A percentile compares a stretch with the other conserved stretches of the same genome.
phyloP scores from a whole-genome alignment of 2,797 vertebrate species.

The Decapterus maruadsi region DNA sequence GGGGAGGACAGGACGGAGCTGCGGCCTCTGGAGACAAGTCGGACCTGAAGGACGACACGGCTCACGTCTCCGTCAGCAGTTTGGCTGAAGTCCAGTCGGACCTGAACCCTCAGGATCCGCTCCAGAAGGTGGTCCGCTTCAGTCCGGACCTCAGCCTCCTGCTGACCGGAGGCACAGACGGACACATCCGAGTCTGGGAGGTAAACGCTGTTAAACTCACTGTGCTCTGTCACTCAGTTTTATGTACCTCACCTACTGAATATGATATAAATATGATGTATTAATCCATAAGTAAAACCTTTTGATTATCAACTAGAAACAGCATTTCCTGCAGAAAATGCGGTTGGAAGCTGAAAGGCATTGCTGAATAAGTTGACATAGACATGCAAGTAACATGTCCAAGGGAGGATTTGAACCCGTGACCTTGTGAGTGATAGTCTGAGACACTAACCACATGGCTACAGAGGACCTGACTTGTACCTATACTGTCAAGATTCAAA shows the following conservation, averaged over 20 bases:
- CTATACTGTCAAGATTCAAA: too few relatives aligned
- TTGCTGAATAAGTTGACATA: too few relatives aligned
- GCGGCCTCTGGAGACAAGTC: slow-evolving; percentile 37
- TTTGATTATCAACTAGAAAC: not conserved
- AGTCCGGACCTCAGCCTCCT: slow-evolving; percentile 88
- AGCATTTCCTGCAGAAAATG: too few relatives aligned
- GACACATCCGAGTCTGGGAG: slow-evolving; percentile 94
- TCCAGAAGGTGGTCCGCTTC: slow-evolving; percentile 94
- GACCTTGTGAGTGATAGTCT: too few relatives aligned
- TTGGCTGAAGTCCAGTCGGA: slow-evolving; percentile 90
- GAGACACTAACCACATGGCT: too few relatives aligned
- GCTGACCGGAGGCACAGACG: slow-evolving; percentile 92
- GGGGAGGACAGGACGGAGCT: slow-evolving; percentile 44
- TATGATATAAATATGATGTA: not conserved
- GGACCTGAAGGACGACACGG: slow-evolving; percentile 74
- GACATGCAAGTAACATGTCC: too few relatives aligned
- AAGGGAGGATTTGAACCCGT: too few relatives aligned
- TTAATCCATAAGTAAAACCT: not conserved
- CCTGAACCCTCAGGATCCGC: slow-evolving; percentile 87
- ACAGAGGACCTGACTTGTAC: too few relatives aligned
- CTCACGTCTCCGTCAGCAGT: slow-evolving; percentile 84
- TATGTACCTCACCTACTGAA: not conserved
- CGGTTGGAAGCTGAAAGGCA: too few relatives aligned
- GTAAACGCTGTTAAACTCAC: slow-evolving; percentile 69
- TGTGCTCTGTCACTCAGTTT: not conserved